Base-by-base conservation (phyloP, 2,113 vertebrate species). In the Xiphias gladius region DNA sequence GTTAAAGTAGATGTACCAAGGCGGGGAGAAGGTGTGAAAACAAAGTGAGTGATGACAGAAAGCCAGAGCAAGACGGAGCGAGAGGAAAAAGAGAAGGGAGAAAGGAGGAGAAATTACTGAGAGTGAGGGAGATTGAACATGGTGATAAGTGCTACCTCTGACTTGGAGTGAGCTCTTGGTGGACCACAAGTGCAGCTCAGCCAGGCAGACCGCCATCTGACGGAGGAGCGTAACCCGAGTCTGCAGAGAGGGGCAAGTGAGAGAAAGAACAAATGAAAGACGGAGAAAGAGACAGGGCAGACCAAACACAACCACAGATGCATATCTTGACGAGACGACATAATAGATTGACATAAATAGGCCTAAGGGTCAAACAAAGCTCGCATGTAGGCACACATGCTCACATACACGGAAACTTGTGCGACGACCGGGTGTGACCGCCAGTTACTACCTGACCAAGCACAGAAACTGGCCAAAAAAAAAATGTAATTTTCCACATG, bases 201-300 rank as follows among this genome's bases (percentile, higher is more conserved):
- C 96, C 94, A 99, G 93, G 95, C 94, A 99, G 96, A 98, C 98
- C 93, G 97, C 96, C 98, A 99, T 99, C 94, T 95, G 96, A 96
- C 74, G 63, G 92, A 88, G 87, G 86, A 83, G 79, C 55, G 85
- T 93, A 94, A 92, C 80, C 91, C 28, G 85, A 85, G 87, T 87
- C 96, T 96, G 87, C 79, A 28, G 89, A 90, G 93, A 94, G 86
- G 83, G 90, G 76, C 82, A 88, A 87, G 89, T 11, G 70, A 94
- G 62, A 85, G 75, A 66, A 13, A 76, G 80, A 79, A 67, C 9
- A 61, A 89, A 59, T 84, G 69, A 86, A 69, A 81, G 87, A 67
- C 10, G 32, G 55, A 77, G 76, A 73, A 69, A 76, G 63, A 66
- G 73, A 41, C 17, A 48, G 66, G 63, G 62, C 43, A 73, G 52